Evolutionary conservation across 1,140 invertebrate species (phyloP).

Genomic region (Drosophila kikkawai): DNA sequence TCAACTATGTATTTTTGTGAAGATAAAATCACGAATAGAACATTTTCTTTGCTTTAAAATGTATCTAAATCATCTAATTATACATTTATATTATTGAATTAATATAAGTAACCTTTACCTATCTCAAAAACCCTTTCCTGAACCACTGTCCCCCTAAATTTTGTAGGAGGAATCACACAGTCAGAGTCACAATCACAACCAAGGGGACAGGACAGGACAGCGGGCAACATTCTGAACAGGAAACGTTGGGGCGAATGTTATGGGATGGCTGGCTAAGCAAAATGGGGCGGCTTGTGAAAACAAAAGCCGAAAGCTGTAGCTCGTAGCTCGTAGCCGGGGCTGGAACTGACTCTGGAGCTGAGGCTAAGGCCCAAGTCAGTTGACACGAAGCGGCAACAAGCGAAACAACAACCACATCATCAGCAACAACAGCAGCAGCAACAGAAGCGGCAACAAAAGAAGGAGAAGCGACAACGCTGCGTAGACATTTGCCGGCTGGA

Average conservation of each 20-base stretch:
- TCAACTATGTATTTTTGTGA: too few relatives aligned
- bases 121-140: not conserved
- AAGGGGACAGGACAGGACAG: constrained; percentile 34
- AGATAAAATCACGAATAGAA: too few relatives aligned
- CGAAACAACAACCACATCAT: constrained; percentile 41
- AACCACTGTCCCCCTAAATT: constrained; percentile 27
- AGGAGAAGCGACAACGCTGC: constrained; percentile 56
- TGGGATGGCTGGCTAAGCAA: constrained; percentile 58
- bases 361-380: constrained; percentile 59
- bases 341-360: constrained; percentile 3
- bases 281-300: constrained; percentile 69
- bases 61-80: too few relatives aligned
- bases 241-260: constrained; percentile 78
- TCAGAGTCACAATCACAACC: constrained; percentile 48
- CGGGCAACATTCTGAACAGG: constrained; percentile 66
- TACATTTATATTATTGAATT: not conserved
- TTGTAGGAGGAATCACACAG: constrained; percentile 51
- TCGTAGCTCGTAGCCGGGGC: constrained; percentile 25
- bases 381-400: constrained; percentile 72
- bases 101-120: too few relatives aligned
- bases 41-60: too few relatives aligned
- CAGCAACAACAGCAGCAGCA: constrained; percentile 28
- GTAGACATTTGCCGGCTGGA: constrained; percentile 74
- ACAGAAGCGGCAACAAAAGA: constrained; percentile 26
- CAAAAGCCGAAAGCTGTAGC: constrained; percentile 44